These are phyloP conservation scores for Calliphora vicina DNA, from an alignment of 1,140 invertebrate species.

Conservation along the genomic window DNA sequence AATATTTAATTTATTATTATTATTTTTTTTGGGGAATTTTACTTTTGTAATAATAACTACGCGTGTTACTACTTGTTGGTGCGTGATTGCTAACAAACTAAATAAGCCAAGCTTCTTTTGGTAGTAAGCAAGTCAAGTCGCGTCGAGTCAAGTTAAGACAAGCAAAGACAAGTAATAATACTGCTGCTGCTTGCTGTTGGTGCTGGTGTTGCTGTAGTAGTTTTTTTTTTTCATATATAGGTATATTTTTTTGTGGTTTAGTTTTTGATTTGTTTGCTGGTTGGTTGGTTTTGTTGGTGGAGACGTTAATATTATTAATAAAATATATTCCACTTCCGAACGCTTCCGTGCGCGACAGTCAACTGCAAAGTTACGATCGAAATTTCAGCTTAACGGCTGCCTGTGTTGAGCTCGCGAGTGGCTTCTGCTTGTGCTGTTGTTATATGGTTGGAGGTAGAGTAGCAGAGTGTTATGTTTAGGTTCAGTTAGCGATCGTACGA, in stretches of 20 bases:
- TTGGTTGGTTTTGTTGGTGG: conserved; percentile 19
- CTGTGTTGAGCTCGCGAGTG: conserved; percentile 50
- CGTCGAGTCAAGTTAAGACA: background rate
- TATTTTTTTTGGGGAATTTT: background rate
- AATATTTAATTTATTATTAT: background rate
- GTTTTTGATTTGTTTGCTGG: background rate
- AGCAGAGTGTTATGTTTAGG: background rate
- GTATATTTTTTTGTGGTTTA: no score
- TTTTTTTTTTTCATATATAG: background rate
- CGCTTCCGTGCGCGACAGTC: conserved; percentile 63
- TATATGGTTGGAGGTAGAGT: background rate
- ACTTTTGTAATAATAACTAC: background rate
- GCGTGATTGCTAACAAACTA: conserved; percentile 30
- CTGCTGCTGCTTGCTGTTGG: background rate
- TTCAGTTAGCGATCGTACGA: background rate
- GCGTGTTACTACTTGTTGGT: conserved; percentile 29
- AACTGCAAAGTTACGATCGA: conserved; percentile 64
- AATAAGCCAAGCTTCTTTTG: conserved; percentile 30
- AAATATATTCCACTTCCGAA: conserved; percentile 64
- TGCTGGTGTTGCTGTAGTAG: background rate
- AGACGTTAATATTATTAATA: conserved; percentile 51
- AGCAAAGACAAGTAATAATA: background rate
- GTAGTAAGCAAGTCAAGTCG: conserved; percentile 24
- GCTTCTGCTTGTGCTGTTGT: conserved; percentile 49
- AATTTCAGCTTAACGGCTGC: conserved; percentile 61